These are phyloP conservation scores for Ficedula albicollis DNA, from an alignment of 2,797 vertebrate species.

Conservation along the genomic window DNA sequence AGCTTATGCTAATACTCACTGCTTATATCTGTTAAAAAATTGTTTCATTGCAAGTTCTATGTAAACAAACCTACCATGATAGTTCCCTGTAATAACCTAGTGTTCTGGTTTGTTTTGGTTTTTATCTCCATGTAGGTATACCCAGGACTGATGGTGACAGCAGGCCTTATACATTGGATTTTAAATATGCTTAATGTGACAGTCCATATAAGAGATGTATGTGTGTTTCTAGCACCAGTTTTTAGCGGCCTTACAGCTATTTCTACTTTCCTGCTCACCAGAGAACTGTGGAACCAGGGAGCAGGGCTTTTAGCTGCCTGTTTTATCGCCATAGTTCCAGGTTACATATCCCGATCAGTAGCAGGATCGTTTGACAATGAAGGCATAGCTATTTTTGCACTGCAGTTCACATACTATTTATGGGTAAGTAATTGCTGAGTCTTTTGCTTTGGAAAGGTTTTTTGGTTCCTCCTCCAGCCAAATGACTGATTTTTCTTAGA, in stretches of 20 bases:
- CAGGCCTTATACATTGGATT: slow-evolving; percentile 96
- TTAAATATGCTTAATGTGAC: slow-evolving; percentile 96
- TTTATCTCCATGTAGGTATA: slow-evolving; percentile 81
- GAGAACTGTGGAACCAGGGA: slow-evolving; percentile 97
- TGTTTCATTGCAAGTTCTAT: not conserved
- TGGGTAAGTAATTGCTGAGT: slow-evolving; percentile 86
- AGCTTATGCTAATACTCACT: not conserved
- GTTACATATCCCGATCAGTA: slow-evolving; percentile 97
- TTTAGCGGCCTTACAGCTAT: slow-evolving; percentile 97
- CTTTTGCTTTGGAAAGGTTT: not conserved
- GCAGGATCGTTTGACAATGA: slow-evolving; percentile 98
- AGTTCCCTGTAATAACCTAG: not conserved
- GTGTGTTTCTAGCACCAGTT: slow-evolving; percentile 94
- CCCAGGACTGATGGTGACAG: slow-evolving; percentile 96
- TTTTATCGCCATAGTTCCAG: slow-evolving; percentile 97
- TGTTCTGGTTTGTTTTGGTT: not conserved
- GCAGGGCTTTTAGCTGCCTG: slow-evolving; percentile 96
- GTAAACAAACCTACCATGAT: not conserved
- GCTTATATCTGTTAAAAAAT: not conserved
- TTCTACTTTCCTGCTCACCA: slow-evolving; percentile 95
- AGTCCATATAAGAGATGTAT: slow-evolving; percentile 97
- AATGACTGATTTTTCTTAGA: slow-evolving; percentile 57
- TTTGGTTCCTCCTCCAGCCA: slow-evolving; percentile 16
- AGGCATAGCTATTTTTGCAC: slow-evolving; percentile 98
- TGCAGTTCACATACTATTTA: slow-evolving; percentile 98